A percentile compares a stretch with the other conserved stretches of the same genome.
phyloP scores from a whole-genome alignment of 37 sponge, comb jelly and placozoan genomes.

The Petrosia ficiformis region DNA sequence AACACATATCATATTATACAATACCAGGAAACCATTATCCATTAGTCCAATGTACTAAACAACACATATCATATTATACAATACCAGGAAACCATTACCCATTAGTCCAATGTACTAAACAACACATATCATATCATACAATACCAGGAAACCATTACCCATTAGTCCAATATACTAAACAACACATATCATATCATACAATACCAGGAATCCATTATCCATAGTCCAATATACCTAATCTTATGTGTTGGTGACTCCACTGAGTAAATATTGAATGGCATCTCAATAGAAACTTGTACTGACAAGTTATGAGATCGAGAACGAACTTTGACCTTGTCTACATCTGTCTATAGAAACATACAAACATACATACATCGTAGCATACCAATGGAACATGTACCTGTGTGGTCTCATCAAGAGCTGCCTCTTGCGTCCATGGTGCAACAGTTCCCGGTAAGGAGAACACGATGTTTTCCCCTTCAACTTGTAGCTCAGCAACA shows the following conservation, averaged over 20 bases:
- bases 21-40: no score
- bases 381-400: no score
- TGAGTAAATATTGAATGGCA: constrained; percentile 93
- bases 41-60: no score
- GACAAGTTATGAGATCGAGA: constrained; percentile 29
- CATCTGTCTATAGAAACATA: constrained; percentile 33
- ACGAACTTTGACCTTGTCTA: constrained; percentile 77
- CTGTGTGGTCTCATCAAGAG: constrained; percentile 85
- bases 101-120: no score
- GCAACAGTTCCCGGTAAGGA: constrained; percentile 89
- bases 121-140: no score
- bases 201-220: not conserved
- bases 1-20: no score
- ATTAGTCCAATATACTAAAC: no score
- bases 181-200: not conserved
- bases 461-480: constrained; percentile 90
- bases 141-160: no score
- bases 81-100: no score
- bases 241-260: constrained; percentile 85
- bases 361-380: no score
- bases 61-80: no score
- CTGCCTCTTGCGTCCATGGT: constrained; percentile 85
- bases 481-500: constrained; percentile 93
- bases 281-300: constrained; percentile 79
- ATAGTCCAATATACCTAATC: constrained; percentile 36